Evolutionary conservation across 2,113 vertebrate genomes (phyloP).

Genomic region (Oryzias javanicus): DNA sequence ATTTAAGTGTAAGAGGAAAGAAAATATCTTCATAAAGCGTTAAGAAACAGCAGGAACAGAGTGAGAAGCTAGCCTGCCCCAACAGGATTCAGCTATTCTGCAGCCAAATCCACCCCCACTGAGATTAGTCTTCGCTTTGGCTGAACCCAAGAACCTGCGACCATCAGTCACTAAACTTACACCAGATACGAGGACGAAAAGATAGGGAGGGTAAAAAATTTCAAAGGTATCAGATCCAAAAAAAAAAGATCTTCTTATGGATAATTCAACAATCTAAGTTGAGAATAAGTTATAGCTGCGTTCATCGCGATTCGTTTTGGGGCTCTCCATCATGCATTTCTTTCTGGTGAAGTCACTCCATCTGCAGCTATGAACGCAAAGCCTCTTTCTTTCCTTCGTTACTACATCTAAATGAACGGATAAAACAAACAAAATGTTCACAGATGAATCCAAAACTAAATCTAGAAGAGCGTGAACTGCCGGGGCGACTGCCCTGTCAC

Average conservation of each 20-base stretch:
- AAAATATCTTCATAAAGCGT: constrained; percentile 24
- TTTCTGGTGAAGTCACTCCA: constrained; percentile 71
- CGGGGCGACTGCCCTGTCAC: constrained; percentile 20
- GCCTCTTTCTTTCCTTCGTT: constrained; percentile 23
- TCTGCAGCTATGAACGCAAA: constrained; percentile 58
- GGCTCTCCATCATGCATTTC: constrained; percentile 55
- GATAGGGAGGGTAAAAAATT: neutral
- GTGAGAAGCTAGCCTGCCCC: constrained; percentile 56
- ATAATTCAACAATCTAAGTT: neutral
- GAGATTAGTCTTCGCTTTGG: constrained; percentile 51
- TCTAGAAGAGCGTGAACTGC: constrained; percentile 13
- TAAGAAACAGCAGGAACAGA: constrained; percentile 57
- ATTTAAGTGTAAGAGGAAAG: constrained; percentile 3
- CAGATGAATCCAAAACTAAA: constrained; percentile 3
- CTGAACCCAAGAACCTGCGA: constrained; percentile 56
- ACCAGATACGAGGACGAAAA: constrained; percentile 1
- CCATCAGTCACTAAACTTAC: constrained; percentile 48
- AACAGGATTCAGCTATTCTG: constrained; percentile 58
- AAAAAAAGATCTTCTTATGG: neutral
- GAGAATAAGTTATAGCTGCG: constrained; percentile 2
- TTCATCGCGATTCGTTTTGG: constrained; percentile 22
- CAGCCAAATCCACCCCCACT: constrained; percentile 58
- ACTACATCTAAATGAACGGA: neutral
- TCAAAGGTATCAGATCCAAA: constrained; percentile 7
- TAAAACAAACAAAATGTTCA: neutral